Evolutionary conservation across 2,797 vertebrate species (phyloP).

Genomic region (Hapalemur alaotrensis): DNA sequence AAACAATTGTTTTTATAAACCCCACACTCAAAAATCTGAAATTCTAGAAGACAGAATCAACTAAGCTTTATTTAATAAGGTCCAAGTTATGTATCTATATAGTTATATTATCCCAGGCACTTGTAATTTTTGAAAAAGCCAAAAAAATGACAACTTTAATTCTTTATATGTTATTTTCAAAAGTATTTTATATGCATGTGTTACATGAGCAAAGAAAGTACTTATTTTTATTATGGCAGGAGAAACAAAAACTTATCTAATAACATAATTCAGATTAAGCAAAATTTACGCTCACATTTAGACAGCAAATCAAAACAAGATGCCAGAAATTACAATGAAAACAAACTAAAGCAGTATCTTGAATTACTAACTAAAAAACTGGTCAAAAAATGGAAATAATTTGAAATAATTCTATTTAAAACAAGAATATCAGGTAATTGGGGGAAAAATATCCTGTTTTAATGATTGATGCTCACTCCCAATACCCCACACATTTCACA

Average conservation of each 20-base stretch:
- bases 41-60: not conserved
- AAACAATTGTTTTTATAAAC: not conserved
- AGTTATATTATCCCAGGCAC: not conserved
- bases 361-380: not conserved
- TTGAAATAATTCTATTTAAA: not conserved
- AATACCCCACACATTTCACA: not conserved
- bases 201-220: not conserved
- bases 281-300: not conserved
- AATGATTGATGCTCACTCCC: not conserved
- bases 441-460: not conserved
- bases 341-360: not conserved
- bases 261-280: slow-evolving; percentile 8
- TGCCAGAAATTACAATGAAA: not conserved
- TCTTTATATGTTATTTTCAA: not conserved
- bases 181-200: not conserved
- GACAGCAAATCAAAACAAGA: not conserved
- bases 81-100: not conserved
- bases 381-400: not conserved
- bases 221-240: not conserved
- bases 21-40: not conserved
- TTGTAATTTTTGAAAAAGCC: not conserved
- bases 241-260: not conserved
- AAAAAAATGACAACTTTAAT: not conserved
- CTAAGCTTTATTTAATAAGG: not conserved
- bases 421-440: not conserved